These are phyloP conservation scores for Actinia tenebrosa DNA, from an alignment of 64 coral and sea anemone genomes.

Conservation along the genomic window DNA sequence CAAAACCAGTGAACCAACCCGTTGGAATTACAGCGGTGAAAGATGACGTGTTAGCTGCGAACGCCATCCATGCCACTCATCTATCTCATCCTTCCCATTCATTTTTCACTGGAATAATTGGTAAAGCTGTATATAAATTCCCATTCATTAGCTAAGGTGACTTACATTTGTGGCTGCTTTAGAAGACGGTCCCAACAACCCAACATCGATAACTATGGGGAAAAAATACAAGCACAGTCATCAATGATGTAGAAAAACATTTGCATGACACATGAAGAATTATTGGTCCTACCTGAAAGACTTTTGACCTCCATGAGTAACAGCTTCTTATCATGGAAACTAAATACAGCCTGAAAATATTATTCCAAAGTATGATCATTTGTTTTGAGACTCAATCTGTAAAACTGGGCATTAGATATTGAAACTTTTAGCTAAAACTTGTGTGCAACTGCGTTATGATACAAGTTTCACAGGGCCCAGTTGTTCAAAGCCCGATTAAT, in stretches of 20 bases:
- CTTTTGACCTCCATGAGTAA: conserved; percentile 71
- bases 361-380: background rate
- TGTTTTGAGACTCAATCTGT: background rate
- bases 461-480: no score
- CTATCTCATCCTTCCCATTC: no score
- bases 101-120: no score
- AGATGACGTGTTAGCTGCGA: no score
- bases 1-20: no score
- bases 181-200: conserved; percentile 47
- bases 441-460: no score
- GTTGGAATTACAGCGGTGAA: no score
- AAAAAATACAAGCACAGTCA: background rate
- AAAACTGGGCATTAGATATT: background rate
- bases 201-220: conserved; percentile 79
- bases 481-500: no score
- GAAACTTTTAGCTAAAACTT: background rate
- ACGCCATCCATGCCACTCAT: no score
- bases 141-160: background rate
- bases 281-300: conserved; percentile 71
- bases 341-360: conserved; percentile 64
- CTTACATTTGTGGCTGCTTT: conserved; percentile 55
- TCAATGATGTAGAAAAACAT: background rate
- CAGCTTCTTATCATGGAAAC: conserved; percentile 91
- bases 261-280: background rate
- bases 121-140: no score